Conservation (phyloP, 2,113 vertebrate species). For the Sisor rabdophorus region DNA sequence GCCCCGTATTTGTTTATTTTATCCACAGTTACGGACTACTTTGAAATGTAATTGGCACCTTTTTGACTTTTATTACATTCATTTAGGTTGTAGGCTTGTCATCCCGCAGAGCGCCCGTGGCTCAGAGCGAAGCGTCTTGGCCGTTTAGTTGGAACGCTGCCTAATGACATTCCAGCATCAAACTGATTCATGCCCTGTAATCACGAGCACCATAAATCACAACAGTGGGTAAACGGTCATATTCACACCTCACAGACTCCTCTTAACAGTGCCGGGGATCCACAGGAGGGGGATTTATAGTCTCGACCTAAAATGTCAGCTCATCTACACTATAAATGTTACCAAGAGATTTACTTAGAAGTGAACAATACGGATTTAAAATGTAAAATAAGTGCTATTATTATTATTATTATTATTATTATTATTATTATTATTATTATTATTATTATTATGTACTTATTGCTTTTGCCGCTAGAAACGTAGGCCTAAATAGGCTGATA, state of each 20-base stretch:
- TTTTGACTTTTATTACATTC: slow-evolving; percentile 78
- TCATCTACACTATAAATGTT: slow-evolving; percentile 55
- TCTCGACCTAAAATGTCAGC: slow-evolving; percentile 59
- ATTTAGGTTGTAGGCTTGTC: slow-evolving; percentile 76
- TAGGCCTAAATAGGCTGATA: background rate
- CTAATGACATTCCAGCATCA: slow-evolving; percentile 73
- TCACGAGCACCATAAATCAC: slow-evolving; percentile 74
- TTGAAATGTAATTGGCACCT: slow-evolving; percentile 78
- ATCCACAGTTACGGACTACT: slow-evolving; percentile 68
- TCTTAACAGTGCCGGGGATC: slow-evolving; percentile 57
- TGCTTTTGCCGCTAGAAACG: background rate
- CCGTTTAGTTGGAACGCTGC: slow-evolving; percentile 62
- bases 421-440: slow-evolving; percentile 9
- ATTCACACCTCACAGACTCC: slow-evolving; percentile 60
- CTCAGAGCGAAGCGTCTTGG: slow-evolving; percentile 56
- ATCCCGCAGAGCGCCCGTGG: slow-evolving; percentile 70
- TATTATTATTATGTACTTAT: background rate
- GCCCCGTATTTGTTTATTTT: slow-evolving; percentile 58
- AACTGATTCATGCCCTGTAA: slow-evolving; percentile 72
- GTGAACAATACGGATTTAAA: slow-evolving; percentile 57
- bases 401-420: background rate
- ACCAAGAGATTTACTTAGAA: slow-evolving; percentile 45
- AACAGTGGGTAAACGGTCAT: slow-evolving; percentile 65
- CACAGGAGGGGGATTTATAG: slow-evolving; percentile 56
- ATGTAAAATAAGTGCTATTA: background rate